Base-by-base conservation (phyloP, 23 tunicate species). In the Ascidia mentula region DNA sequence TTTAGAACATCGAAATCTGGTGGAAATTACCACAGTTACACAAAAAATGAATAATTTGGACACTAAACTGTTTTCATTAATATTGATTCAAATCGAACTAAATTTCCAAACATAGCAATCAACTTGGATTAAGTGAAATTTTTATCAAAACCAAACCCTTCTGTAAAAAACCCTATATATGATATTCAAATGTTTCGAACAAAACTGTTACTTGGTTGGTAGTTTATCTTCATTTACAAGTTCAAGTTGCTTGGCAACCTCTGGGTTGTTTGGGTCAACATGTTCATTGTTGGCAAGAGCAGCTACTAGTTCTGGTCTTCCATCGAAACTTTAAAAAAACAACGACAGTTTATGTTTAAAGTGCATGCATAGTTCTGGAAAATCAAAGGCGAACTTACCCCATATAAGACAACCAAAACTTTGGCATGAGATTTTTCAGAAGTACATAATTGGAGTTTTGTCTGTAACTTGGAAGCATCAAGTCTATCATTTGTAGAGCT, bases 351-450 rank as follows among this genome's bases (percentile, higher is more conserved):
- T 3, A 53, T 20, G 28, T 20, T 20, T 28, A 53, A 9, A 42
- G 53, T 15, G 24, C 65, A 20, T 53, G 22, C 31, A 73, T n/a
- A 9, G 12, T 34, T 33, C 13, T 34, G 40, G 31, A 18, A 31
- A 36, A 36, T 9, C 18, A 75, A 75, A 32, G 22, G 2, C 9
- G 34, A 77, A 24, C 76, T 31, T 79, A 89, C 95, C 95, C 95
- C 36, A 89, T 74, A 40, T 89, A 89, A 4, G 81, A 46, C 5
- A 89, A 81, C 72, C 80, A 78, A 65, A 79, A 84, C 34, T 79
- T 79, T 36, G 80, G 83, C 0, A 79, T 24, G 9, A 73, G 35
- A 60, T 65, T 36, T 5, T 34, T 33, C 17, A 38, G 60, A 30
- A 89, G 69, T 6, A 72, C 37, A 46, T 60, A 72, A 28, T 79